Evolutionary conservation across 2,797 vertebrate species (phyloP).

Genomic region (Mormyrus hasselquistii): DNA sequence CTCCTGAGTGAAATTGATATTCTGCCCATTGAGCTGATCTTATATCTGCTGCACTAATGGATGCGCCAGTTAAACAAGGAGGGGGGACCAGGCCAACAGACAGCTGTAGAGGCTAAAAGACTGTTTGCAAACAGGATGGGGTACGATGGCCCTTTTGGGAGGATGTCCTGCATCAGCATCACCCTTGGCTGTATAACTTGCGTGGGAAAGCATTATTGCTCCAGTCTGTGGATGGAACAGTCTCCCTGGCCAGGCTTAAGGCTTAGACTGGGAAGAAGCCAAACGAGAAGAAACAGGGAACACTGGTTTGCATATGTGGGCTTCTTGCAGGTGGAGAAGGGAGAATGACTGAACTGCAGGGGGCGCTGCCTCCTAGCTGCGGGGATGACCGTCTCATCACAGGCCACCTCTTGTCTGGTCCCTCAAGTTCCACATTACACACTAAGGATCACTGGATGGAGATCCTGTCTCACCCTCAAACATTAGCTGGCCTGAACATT

Average conservation of each 20-base stretch:
- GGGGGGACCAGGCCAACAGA: background rate
- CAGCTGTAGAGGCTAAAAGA: background rate
- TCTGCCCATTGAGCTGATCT: background rate
- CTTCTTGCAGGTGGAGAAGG: background rate
- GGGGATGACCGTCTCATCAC: background rate
- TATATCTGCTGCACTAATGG: background rate
- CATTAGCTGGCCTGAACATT: background rate
- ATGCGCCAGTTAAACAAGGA: background rate
- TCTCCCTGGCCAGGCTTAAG: background rate
- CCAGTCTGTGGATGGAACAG: background rate
- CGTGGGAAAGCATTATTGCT: background rate
- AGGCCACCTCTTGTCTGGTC: background rate
- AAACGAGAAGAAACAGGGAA: background rate
- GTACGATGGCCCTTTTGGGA: background rate
- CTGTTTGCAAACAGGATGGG: background rate
- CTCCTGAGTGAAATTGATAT: background rate
- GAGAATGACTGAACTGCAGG: background rate
- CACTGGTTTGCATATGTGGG: background rate
- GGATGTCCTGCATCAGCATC: background rate
- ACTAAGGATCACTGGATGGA: background rate
- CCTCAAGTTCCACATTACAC: background rate
- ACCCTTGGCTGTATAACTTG: background rate
- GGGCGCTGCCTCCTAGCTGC: background rate
- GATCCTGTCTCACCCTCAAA: background rate
- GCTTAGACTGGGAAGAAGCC: background rate